phyloP scores from a whole-genome alignment of 2,113 vertebrate species.

The Gnathonemus echidnorhynchus region DNA sequence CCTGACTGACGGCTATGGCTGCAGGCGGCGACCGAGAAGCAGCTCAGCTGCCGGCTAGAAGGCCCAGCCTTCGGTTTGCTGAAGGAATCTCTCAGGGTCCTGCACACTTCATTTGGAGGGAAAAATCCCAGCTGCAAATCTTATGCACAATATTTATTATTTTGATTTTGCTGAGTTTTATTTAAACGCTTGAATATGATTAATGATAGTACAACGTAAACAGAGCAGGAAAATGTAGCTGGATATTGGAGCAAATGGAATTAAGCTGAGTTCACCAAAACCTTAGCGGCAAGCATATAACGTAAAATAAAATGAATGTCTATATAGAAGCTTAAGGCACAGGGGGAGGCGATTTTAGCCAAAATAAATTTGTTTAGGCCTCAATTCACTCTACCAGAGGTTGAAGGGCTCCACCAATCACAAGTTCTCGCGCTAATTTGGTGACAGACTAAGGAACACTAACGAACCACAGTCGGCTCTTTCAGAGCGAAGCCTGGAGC shows the following conservation, averaged over 20 bases:
- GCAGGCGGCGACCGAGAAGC: constrained; percentile 45
- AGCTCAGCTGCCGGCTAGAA: constrained; percentile 8
- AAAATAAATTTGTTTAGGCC: not conserved
- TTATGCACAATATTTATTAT: not conserved
- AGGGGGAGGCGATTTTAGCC: not conserved
- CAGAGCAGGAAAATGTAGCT: not conserved
- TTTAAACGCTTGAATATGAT: not conserved
- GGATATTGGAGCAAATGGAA: not conserved
- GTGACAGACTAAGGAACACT: not conserved
- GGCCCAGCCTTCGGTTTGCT: not conserved
- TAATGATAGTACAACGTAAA: not conserved
- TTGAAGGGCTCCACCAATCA: not conserved
- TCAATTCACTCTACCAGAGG: not conserved
- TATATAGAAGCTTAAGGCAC: not conserved
- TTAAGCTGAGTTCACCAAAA: not conserved
- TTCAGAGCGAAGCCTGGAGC: not conserved
- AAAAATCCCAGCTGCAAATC: not conserved
- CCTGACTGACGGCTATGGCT: constrained; percentile 37
- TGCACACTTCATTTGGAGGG: not conserved
- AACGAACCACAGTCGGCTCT: not conserved
- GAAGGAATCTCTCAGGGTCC: not conserved
- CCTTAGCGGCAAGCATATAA: not conserved
- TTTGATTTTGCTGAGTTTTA: not conserved
- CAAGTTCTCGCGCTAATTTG: not conserved
- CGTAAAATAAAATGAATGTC: not conserved